A percentile compares a stretch with the other conserved stretches of the same genome.
Evolutionary conservation across 2,888 invertebrate species (phyloP).

Genomic region (Acanthopleura granulata): DNA sequence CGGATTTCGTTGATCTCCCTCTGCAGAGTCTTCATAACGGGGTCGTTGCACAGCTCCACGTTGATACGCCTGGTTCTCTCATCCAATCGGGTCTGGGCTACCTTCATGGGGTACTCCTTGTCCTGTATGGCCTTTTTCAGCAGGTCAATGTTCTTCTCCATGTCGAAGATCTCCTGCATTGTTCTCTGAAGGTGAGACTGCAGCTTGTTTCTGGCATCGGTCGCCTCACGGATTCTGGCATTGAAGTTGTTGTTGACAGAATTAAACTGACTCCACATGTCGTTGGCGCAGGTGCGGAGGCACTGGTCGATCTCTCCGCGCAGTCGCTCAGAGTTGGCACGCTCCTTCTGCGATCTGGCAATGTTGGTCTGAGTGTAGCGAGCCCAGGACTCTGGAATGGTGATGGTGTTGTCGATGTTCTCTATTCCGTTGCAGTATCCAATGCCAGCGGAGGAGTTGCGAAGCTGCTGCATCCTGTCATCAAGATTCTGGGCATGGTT

Average conservation of each 20-base stretch:
- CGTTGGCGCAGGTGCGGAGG: conserved; percentile 66
- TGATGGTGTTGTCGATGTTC: conserved; percentile 73
- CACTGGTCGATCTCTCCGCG: conserved; percentile 67
- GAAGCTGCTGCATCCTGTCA: conserved; percentile 67
- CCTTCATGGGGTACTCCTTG: conserved; percentile 75
- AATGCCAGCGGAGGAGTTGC: conserved; percentile 64
- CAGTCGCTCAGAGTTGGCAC: conserved; percentile 66
- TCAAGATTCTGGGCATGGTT: conserved; percentile 78
- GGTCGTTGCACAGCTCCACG: conserved; percentile 90
- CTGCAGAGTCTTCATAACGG: conserved; percentile 86
- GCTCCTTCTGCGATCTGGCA: conserved; percentile 67
- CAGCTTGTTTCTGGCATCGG: conserved; percentile 68
- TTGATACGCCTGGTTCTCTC: conserved; percentile 89
- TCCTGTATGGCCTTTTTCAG: conserved; percentile 91
- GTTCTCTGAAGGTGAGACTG: conserved; percentile 72
- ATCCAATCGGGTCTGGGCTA: conserved; percentile 86
- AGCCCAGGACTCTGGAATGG: conserved; percentile 74
- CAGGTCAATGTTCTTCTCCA: conserved; percentile 89
- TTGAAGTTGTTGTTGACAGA: conserved; percentile 68
- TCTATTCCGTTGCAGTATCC: conserved; percentile 68
- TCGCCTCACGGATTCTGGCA: conserved; percentile 65
- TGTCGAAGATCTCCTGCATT: conserved; percentile 92
- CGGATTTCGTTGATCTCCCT: conserved; percentile 88
- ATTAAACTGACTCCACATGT: conserved; percentile 70
- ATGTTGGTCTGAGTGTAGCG: conserved; percentile 70